Conservation (phyloP, 2,888 invertebrate species). For the Agrochola circellaris region DNA sequence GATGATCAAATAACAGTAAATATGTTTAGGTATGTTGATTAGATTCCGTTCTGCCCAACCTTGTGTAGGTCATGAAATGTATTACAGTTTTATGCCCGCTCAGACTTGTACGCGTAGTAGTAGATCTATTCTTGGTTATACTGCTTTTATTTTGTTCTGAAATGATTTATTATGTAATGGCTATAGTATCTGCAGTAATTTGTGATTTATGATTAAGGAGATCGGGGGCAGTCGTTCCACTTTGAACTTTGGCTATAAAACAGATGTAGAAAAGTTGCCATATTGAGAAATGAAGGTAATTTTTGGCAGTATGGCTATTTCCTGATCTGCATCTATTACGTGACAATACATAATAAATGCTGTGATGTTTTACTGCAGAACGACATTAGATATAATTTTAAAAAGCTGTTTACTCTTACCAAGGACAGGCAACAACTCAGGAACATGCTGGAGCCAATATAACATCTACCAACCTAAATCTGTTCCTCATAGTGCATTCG, state of each 20-base stretch:
- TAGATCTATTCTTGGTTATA: constrained; percentile 33
- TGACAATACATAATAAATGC: not conserved
- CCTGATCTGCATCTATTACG: not conserved
- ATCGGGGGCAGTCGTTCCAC: not conserved
- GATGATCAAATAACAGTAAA: constrained; percentile 48
- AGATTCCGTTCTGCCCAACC: constrained; percentile 40
- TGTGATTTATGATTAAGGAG: constrained; percentile 11
- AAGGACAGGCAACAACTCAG: no score
- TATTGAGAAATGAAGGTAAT: not conserved
- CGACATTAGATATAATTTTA: not conserved
- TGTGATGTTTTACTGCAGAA: not conserved
- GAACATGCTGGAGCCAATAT: not conserved
- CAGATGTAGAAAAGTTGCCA: not conserved
- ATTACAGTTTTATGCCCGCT: constrained; percentile 30
- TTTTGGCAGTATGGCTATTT: not conserved
- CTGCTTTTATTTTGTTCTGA: constrained; percentile 32
- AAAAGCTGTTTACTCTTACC: not conserved
- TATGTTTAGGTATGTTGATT: constrained; percentile 50
- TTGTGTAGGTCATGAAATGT: constrained; percentile 57
- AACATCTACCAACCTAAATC: not conserved
- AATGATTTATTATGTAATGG: constrained; percentile 15
- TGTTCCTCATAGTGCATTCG: not conserved
- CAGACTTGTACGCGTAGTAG: constrained; percentile 15
- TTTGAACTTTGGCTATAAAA: constrained; percentile 11
- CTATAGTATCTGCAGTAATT: not conserved